Conservation (phyloP, 2,797 vertebrate species). For the Microcaecilia unicolor region DNA sequence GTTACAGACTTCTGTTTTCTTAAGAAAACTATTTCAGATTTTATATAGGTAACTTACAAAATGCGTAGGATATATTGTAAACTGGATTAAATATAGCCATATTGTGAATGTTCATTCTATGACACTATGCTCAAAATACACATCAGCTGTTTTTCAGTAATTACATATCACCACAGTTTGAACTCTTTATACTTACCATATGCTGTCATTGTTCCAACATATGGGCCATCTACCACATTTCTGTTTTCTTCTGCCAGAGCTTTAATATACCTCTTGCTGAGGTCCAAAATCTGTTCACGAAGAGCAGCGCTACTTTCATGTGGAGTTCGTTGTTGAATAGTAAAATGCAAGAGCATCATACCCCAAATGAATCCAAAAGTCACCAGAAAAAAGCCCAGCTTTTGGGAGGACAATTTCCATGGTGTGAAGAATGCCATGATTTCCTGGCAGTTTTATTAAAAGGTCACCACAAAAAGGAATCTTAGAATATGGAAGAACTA, state of each 20-base stretch:
- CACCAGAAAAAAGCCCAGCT: slow-evolving; percentile 95
- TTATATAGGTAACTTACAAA: no score
- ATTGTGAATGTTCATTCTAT: no score
- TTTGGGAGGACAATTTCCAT: slow-evolving; percentile 97
- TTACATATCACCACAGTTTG: no score
- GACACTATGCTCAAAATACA: no score
- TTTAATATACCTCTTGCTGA: slow-evolving; percentile 97
- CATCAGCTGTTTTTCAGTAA: no score
- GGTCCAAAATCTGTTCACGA: slow-evolving; percentile 95
- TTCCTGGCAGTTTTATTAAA: slow-evolving; percentile 30
- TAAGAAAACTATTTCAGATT: no score
- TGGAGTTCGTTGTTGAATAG: slow-evolving; percentile 90
- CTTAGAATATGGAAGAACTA: slow-evolving; percentile 25
- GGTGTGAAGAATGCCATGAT: slow-evolving; percentile 82
- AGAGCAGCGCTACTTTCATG: slow-evolving; percentile 89
- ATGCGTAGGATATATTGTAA: no score
- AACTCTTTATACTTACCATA: slow-evolving; percentile 71
- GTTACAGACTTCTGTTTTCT: no score
- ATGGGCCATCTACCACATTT: slow-evolving; percentile 91
- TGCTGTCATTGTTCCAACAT: slow-evolving; percentile 94
- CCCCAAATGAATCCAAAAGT: slow-evolving; percentile 99
- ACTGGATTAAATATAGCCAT: no score
- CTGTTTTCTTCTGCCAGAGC: slow-evolving; percentile 94
- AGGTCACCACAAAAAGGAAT: slow-evolving; percentile 9
- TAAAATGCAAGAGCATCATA: slow-evolving; percentile 98